These are phyloP conservation scores for Chelonia mydas DNA, from an alignment of 2,797 vertebrate genomes.

Conservation along the genomic window DNA sequence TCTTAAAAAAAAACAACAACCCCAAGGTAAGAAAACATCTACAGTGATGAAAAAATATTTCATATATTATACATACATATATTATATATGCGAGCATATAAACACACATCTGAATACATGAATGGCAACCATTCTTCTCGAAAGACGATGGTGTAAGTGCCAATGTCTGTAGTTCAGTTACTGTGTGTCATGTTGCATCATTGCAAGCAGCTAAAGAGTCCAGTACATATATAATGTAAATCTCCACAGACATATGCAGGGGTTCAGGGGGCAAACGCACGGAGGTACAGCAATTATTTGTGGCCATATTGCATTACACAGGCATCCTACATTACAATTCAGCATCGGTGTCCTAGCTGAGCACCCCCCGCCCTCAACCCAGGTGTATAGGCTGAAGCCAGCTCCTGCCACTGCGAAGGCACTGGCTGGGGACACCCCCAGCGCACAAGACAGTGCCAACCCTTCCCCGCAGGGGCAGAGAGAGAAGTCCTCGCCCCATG, in stretches of 20 bases:
- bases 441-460: not conserved
- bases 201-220: not conserved
- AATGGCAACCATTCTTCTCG: not conserved
- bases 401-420: not conserved
- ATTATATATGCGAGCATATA: not conserved
- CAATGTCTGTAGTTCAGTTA: not conserved
- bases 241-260: not conserved
- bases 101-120: not conserved
- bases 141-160: not conserved
- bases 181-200: not conserved
- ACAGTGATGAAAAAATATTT: not conserved
- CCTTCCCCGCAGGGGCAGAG: not conserved
- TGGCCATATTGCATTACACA: not conserved
- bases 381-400: not conserved
- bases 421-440: too few relatives aligned
- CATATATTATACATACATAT: too few relatives aligned
- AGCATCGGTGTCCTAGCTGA: not conserved
- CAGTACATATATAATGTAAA: too few relatives aligned
- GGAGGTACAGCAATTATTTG: not conserved
- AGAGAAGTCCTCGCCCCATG: not conserved
- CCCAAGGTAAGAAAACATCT: not conserved
- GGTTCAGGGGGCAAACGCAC: too few relatives aligned
- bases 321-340: not conserved
- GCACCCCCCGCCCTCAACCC: too few relatives aligned
- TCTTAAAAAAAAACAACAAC: not conserved